These are phyloP conservation scores for Cetonia aurata DNA, from an alignment of 2,888 invertebrate genomes.

Conservation along the genomic window DNA sequence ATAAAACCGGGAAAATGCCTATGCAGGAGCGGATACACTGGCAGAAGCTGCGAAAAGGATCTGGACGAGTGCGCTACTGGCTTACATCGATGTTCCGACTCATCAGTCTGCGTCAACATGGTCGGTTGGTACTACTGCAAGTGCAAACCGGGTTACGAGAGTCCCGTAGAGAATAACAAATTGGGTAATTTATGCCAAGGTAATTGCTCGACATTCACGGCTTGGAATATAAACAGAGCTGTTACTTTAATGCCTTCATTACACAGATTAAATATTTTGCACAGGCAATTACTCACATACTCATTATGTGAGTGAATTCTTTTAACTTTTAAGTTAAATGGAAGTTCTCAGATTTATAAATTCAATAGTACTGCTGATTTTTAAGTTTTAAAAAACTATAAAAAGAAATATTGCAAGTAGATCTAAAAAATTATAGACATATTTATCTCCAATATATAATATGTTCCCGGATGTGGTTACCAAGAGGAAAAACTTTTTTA, in stretches of 20 bases:
- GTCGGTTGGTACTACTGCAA: constrained; percentile 93
- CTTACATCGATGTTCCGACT: constrained; percentile 79
- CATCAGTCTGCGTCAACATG: constrained; percentile 87
- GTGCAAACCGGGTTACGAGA: constrained; percentile 83
- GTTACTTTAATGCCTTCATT: background rate
- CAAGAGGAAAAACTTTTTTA: too few species aligned
- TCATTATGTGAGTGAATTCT: too few species aligned
- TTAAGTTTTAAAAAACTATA: too few species aligned
- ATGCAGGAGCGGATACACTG: constrained; percentile 86
- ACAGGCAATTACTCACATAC: too few species aligned
- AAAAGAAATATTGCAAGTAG: too few species aligned
- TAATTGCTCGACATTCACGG: constrained; percentile 57
- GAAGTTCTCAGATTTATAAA: too few species aligned
- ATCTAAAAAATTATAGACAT: too few species aligned
- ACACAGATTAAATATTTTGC: too few species aligned
- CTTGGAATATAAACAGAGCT: background rate
- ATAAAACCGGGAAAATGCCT: constrained; percentile 81
- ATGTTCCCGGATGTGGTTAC: too few species aligned
- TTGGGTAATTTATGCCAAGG: constrained; percentile 75
- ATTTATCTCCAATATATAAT: too few species aligned
- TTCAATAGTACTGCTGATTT: too few species aligned
- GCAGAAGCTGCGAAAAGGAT: constrained; percentile 87
- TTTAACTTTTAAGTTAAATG: too few species aligned
- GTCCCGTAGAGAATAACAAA: constrained; percentile 70
- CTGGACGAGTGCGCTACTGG: constrained; percentile 85